A percentile compares a stretch with the other conserved stretches of the same genome.
Evolutionary conservation across 2,888 invertebrate species (phyloP).

Genomic region (Parthenolecanium corni): DNA sequence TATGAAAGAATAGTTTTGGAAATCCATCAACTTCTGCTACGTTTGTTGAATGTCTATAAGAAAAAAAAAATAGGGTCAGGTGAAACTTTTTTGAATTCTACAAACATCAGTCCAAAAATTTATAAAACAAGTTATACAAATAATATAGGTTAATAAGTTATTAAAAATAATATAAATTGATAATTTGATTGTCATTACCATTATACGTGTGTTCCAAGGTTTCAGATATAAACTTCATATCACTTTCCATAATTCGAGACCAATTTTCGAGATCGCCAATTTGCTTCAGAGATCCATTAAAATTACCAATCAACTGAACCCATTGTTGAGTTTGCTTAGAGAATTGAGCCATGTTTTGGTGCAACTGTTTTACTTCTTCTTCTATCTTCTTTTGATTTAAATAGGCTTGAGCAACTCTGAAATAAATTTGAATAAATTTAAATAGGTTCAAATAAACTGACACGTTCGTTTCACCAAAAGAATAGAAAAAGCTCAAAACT

Average conservation of each 20-base stretch:
- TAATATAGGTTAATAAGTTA: too few species aligned
- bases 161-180: too few species aligned
- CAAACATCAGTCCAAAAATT: too few species aligned
- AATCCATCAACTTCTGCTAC: too few species aligned
- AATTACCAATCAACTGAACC: conserved; percentile 81
- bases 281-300: conserved; percentile 81
- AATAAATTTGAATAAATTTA: conserved; percentile 35
- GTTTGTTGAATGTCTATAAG: too few species aligned
- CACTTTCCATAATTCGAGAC: conserved; percentile 92
- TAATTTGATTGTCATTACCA: conserved; percentile 38
- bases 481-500: too few species aligned
- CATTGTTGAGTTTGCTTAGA: conserved; percentile 94
- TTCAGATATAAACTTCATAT: conserved; percentile 82
- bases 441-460: background rate
- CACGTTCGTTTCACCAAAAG: background rate
- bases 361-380: conserved; percentile 90
- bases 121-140: too few species aligned
- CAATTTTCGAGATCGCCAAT: conserved; percentile 98
- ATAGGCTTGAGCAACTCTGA: conserved; percentile 93
- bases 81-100: too few species aligned
- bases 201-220: conserved; percentile 90
- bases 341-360: conserved; percentile 86
- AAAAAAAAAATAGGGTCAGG: too few species aligned
- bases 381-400: conserved; percentile 95
- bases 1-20: too few species aligned